Conservation (phyloP, 1,140 invertebrate species). For the Drosophila murphyi region DNA sequence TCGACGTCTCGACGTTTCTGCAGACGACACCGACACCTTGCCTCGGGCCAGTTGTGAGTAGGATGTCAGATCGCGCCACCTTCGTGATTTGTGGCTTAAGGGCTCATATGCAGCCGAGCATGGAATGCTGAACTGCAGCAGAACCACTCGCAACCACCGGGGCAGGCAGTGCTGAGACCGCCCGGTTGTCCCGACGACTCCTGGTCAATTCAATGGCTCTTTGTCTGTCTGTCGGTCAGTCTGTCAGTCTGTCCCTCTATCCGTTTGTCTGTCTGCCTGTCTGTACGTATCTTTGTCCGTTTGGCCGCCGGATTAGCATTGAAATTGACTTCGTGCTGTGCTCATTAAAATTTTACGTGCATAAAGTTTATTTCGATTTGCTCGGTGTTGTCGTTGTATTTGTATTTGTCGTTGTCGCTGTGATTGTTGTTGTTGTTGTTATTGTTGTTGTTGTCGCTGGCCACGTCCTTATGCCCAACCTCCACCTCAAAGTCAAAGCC, state of each 20-base stretch:
- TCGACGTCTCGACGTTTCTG: background rate
- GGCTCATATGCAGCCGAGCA: constrained; percentile 60
- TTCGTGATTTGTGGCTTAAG: constrained; percentile 80
- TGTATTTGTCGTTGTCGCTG: background rate
- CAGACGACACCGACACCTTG: constrained; percentile 61
- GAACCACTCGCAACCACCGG: constrained; percentile 1
- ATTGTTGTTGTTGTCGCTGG: constrained; percentile 47
- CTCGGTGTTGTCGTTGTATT: constrained; percentile 32
- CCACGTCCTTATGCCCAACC: constrained; percentile 47
- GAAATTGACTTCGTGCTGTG: constrained; percentile 83
- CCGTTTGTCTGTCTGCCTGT: background rate
- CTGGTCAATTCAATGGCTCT: constrained; percentile 58
- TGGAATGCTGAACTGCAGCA: constrained; percentile 3
- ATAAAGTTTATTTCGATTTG: constrained; percentile 82
- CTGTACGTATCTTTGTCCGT: constrained; percentile 36
- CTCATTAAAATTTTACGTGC: constrained; percentile 83
- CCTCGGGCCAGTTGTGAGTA: constrained; percentile 63
- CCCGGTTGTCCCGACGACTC: constrained; percentile 67
- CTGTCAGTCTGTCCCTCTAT: constrained; percentile 24
- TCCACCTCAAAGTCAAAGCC: constrained; percentile 20
- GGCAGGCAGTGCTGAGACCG: constrained; percentile 17
- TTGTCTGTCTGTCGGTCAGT: constrained; percentile 4
- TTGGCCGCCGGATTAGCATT: constrained; percentile 81
- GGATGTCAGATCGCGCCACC: constrained; percentile 77
- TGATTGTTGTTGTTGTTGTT: constrained; percentile 10